These are phyloP conservation scores for Dromas ardeola DNA, from an alignment of 2,113 vertebrate genomes.

Conservation along the genomic window DNA sequence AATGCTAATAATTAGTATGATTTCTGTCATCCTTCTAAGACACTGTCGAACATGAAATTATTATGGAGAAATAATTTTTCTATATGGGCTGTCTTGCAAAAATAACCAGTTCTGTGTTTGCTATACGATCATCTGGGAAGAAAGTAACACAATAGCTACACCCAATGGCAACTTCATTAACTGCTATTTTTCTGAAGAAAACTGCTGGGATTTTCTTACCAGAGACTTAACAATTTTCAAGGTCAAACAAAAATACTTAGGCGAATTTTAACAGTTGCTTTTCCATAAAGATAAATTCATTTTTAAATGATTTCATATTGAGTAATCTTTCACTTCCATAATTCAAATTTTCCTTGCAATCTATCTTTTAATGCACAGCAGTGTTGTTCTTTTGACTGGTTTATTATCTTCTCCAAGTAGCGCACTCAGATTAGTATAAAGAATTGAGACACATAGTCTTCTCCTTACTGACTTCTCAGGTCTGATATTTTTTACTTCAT, in stretches of 20 bases:
- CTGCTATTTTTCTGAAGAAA: slow-evolving; percentile 5
- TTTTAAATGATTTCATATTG: background rate
- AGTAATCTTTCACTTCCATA: background rate
- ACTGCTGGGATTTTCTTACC: background rate
- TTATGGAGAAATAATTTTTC: background rate
- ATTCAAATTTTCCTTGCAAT: background rate
- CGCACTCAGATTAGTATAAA: background rate
- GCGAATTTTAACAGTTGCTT: background rate
- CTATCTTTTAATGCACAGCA: background rate
- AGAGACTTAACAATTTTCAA: background rate
- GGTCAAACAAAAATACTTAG: background rate
- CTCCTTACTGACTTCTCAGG: background rate
- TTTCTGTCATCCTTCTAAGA: slow-evolving; percentile 15
- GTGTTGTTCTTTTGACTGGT: background rate
- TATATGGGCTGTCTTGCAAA: background rate
- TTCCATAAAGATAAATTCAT: background rate
- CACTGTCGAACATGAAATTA: background rate
- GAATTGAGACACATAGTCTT: background rate
- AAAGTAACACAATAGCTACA: slow-evolving; percentile 59
- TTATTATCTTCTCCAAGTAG: background rate
- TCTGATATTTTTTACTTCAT: background rate
- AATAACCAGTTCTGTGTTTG: background rate
- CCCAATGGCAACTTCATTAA: slow-evolving; percentile 45
- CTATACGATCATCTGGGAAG: background rate
- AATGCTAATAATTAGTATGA: slow-evolving; percentile 19